Evolutionary conservation across 2,888 invertebrate genomes (phyloP).

Genomic region (Miltochrista miniata): DNA sequence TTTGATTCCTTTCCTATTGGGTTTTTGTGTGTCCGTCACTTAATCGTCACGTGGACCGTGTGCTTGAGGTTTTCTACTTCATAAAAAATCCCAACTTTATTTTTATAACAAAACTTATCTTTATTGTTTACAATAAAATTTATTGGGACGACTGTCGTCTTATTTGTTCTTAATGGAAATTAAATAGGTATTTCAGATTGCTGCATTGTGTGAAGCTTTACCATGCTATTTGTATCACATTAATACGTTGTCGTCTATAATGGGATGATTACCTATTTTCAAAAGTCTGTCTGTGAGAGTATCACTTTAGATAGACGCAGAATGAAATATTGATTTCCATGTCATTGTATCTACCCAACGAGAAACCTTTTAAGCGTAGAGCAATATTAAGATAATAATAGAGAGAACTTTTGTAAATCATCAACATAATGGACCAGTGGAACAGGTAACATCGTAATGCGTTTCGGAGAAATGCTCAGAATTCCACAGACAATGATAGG

Average conservation of each 20-base stretch:
- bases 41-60: too few relatives aligned
- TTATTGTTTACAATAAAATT: too few relatives aligned
- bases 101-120: too few relatives aligned
- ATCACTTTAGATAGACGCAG: conserved; percentile 4
- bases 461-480: conserved; percentile 41
- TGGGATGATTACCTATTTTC: background rate
- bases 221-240: background rate
- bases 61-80: too few relatives aligned
- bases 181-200: too few relatives aligned
- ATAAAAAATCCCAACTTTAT: too few relatives aligned
- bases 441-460: conserved; percentile 33
- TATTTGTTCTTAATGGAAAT: too few relatives aligned
- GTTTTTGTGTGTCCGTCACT: too few relatives aligned
- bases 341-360: background rate
- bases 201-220: too few relatives aligned
- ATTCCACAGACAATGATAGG: conserved; percentile 50
- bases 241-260: too few relatives aligned
- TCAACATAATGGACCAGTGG: conserved; percentile 28
- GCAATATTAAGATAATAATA: conserved; percentile 14
- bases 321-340: conserved; percentile 13
- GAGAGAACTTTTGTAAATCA: conserved; percentile 24
- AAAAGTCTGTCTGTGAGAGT: background rate
- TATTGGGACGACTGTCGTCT: too few relatives aligned
- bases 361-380: conserved; percentile 13
- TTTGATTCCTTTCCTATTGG: too few relatives aligned